Evolutionary conservation across 2,113 vertebrate species (phyloP).

Genomic region (Symphodus melops): DNA sequence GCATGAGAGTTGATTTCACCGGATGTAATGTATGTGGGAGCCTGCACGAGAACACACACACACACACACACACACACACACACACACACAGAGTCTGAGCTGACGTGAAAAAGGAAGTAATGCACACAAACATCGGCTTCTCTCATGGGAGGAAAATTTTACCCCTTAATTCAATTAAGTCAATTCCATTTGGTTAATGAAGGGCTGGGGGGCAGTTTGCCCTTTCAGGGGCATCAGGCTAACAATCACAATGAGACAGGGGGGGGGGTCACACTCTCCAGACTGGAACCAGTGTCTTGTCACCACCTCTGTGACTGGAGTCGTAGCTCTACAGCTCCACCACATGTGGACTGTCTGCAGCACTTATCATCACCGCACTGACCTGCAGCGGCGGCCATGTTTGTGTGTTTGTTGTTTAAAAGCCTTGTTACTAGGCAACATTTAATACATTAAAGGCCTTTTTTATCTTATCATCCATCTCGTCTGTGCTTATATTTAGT

Average conservation of each 20-base stretch:
- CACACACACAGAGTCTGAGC: conserved; percentile 17
- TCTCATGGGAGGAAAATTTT: conserved; percentile 60
- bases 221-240: conserved; percentile 60
- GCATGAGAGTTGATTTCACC: conserved; percentile 27
- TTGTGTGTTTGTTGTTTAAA: conserved; percentile 43
- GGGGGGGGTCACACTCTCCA: conserved; percentile 21
- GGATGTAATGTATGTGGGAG: conserved; percentile 19
- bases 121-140: conserved; percentile 44
- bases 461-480: conserved; percentile 53
- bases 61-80: conserved; percentile 5
- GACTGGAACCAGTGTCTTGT: conserved; percentile 44
- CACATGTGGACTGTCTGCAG: conserved; percentile 47
- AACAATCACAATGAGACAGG: conserved; percentile 64
- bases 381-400: conserved; percentile 21
- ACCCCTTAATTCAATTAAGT: conserved; percentile 78
- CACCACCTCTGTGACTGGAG: conserved; percentile 46
- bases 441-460: conserved; percentile 54
- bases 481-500: conserved; percentile 58
- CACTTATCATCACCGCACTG: conserved; percentile 33
- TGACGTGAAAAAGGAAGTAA: conserved; percentile 38
- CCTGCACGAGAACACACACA: neutral
- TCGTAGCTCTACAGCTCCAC: conserved; percentile 4
- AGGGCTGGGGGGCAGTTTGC: conserved; percentile 43
- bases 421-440: conserved; percentile 73
- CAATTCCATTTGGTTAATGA: conserved; percentile 79